Conservation (phyloP, 1,140 invertebrate genomes). For the Rhagoletis zephyria region DNA sequence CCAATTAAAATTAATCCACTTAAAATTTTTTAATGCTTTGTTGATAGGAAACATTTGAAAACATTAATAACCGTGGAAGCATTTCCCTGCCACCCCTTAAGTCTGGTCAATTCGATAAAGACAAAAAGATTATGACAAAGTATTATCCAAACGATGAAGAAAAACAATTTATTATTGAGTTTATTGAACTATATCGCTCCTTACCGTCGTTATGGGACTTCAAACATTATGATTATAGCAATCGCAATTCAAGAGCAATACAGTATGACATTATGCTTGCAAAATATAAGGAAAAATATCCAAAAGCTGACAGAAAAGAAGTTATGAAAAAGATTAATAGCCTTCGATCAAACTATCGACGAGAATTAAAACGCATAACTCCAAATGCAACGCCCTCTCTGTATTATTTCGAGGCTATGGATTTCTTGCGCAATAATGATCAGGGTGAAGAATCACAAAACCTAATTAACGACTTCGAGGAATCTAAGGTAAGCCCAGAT, state of each 20-base stretch:
- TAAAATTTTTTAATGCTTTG: neutral
- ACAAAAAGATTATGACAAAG: neutral
- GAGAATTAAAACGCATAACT: slow-evolving; percentile 67
- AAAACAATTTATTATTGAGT: slow-evolving; percentile 16
- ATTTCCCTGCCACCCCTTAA: no score
- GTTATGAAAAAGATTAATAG: slow-evolving; percentile 72
- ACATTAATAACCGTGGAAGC: no score
- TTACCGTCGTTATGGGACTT: slow-evolving; percentile 71
- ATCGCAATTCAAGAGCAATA: slow-evolving; percentile 55
- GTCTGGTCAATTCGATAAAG: neutral
- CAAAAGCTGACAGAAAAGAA: slow-evolving; percentile 67
- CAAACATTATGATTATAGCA: neutral
- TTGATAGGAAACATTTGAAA: neutral
- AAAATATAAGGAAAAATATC: slow-evolving; percentile 70
- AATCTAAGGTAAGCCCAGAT: neutral
- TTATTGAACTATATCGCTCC: slow-evolving; percentile 63
- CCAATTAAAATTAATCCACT: neutral
- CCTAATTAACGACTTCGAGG: neutral
- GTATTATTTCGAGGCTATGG: slow-evolving; percentile 72
- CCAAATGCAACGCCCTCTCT: slow-evolving; percentile 60
- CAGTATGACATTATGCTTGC: slow-evolving; percentile 67
- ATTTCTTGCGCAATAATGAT: slow-evolving; percentile 60
- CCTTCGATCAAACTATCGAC: slow-evolving; percentile 71
- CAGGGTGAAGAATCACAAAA: neutral
- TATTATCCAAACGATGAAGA: neutral